phyloP scores from a whole-genome alignment of 2,888 invertebrate species.

The Clanis bilineata region DNA sequence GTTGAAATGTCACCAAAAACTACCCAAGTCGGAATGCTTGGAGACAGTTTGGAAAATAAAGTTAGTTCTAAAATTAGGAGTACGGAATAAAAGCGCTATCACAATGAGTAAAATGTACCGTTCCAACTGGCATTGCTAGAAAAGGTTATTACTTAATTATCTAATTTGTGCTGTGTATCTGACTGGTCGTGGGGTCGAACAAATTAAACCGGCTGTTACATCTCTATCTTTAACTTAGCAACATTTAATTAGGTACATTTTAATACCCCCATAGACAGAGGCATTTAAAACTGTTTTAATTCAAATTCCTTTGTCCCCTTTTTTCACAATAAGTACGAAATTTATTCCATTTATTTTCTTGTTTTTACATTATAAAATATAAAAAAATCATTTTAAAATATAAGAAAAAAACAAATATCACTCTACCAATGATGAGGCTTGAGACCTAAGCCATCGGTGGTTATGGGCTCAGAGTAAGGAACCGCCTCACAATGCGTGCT shows the following conservation, averaged over 20 bases:
- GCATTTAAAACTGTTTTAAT: background rate
- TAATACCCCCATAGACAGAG: background rate
- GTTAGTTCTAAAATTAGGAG: background rate
- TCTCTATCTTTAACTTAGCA: background rate
- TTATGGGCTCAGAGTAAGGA: too few relatives aligned
- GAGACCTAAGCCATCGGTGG: too few relatives aligned
- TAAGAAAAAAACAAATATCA: too few relatives aligned
- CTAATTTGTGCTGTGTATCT: conserved; percentile 4
- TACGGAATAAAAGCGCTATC: background rate
- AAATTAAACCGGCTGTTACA: conserved; percentile 8
- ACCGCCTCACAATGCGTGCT: too few relatives aligned
- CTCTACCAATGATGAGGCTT: too few relatives aligned
- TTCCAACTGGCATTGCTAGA: background rate
- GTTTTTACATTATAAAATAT: too few relatives aligned
- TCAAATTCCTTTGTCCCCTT: background rate
- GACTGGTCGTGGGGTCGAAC: background rate
- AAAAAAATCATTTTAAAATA: too few relatives aligned
- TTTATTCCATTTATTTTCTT: too few relatives aligned
- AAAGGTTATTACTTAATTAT: conserved; percentile 7
- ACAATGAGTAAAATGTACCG: background rate
- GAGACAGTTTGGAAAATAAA: background rate
- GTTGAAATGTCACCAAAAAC: background rate
- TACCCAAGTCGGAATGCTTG: background rate
- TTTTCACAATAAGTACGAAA: too few relatives aligned
- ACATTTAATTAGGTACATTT: background rate